phyloP scores from a whole-genome alignment of 2,113 vertebrate genomes.

The Vidua chalybeata region DNA sequence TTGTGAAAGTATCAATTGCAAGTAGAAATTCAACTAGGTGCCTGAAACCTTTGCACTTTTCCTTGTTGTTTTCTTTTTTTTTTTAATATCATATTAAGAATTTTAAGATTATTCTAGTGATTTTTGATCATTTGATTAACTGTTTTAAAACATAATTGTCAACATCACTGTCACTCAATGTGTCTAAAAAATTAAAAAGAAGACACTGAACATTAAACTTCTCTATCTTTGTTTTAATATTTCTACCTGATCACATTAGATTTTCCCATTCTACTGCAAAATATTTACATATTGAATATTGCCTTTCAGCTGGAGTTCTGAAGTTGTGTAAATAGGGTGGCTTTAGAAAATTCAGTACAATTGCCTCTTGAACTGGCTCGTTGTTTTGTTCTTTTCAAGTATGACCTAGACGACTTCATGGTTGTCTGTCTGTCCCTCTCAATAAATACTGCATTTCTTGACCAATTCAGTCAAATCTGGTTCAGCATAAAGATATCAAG shows the following conservation, averaged over 20 bases:
- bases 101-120: background rate
- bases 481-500: background rate
- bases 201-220: background rate
- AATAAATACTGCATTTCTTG: background rate
- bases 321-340: background rate
- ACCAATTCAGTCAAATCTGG: background rate
- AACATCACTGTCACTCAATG: background rate
- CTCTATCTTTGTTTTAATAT: background rate
- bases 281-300: background rate
- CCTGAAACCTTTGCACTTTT: background rate
- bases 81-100: background rate
- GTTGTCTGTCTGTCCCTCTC: background rate
- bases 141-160: background rate
- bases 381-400: background rate
- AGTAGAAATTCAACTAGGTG: background rate
- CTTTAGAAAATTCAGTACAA: background rate
- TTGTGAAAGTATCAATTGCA: background rate
- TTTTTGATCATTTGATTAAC: background rate
- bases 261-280: background rate
- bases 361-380: background rate
- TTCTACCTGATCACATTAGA: background rate
- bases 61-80: rapidly evolving
- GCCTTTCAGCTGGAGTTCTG: background rate
- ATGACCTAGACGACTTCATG: rapidly evolving
- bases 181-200: background rate